Conservation (phyloP, 2,888 invertebrate genomes). For the Pterostichus madidus region DNA sequence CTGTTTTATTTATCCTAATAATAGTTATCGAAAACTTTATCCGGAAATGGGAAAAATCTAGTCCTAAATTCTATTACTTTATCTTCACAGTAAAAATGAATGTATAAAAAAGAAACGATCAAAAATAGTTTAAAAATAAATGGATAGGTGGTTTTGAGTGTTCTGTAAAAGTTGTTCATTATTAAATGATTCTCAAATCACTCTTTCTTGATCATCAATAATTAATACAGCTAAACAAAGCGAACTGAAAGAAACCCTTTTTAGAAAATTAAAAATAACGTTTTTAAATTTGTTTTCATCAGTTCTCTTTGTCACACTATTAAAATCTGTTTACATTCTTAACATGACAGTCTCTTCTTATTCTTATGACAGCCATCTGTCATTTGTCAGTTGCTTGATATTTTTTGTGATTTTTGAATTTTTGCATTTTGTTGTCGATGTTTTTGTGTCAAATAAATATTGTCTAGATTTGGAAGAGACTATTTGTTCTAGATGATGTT, state of each 20-base stretch:
- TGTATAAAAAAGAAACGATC: too few relatives aligned
- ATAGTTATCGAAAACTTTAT: too few relatives aligned
- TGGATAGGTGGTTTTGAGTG: too few relatives aligned
- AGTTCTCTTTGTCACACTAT: not conserved
- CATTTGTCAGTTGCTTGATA: conserved; percentile 29
- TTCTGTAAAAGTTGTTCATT: not conserved
- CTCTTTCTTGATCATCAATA: not conserved
- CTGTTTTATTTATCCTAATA: too few relatives aligned
- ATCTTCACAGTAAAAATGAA: too few relatives aligned
- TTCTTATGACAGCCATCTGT: not conserved
- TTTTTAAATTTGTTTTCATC: not conserved
- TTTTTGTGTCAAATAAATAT: conserved; percentile 1
- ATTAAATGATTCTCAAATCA: not conserved
- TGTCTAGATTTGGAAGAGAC: conserved; percentile 37
- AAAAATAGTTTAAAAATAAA: too few relatives aligned
- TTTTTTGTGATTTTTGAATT: conserved; percentile 3
- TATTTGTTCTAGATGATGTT: conserved; percentile 12
- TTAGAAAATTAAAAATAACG: too few relatives aligned
- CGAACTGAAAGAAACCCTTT: not conserved
- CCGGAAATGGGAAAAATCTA: too few relatives aligned
- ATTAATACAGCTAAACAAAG: not conserved
- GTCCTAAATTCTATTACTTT: too few relatives aligned
- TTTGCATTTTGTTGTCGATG: conserved; percentile 34
- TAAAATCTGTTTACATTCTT: not conserved
- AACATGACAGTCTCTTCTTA: conserved; percentile 30